Conservation (phyloP, 2,797 vertebrate species). For the Florisuga fusca region DNA sequence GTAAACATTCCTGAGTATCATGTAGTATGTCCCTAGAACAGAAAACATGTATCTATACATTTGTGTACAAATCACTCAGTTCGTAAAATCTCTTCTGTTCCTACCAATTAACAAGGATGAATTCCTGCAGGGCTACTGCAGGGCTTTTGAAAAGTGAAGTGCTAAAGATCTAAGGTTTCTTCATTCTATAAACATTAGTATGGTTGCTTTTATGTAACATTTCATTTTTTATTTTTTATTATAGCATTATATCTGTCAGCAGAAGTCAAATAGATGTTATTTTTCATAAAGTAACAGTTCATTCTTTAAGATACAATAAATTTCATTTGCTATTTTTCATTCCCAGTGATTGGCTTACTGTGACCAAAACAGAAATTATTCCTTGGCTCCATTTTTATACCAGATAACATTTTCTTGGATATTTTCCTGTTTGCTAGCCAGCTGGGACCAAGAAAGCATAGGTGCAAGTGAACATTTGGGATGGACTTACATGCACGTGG, state of each 20-base stretch:
- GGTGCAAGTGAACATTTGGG: background rate
- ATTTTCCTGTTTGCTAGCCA: background rate
- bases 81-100: background rate
- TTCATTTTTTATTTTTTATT: background rate
- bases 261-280: background rate
- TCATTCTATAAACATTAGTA: constrained; percentile 12
- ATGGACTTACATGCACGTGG: background rate
- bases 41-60: background rate
- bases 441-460: background rate
- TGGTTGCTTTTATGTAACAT: background rate
- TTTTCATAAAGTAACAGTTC: background rate
- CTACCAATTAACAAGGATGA: background rate
- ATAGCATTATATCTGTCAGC: background rate
- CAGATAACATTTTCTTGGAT: background rate
- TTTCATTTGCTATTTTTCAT: background rate
- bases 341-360: background rate
- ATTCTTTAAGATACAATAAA: background rate
- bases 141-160: constrained; percentile 5
- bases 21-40: accelerated
- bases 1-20: too few species aligned
- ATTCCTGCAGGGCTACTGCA: background rate
- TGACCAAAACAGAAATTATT: background rate
- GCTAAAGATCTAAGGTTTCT: background rate
- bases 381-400: background rate
- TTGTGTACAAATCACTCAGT: background rate